Base-by-base conservation (phyloP, 2,113 vertebrate genomes). In the Hypocryptadius cinnamomeus region DNA sequence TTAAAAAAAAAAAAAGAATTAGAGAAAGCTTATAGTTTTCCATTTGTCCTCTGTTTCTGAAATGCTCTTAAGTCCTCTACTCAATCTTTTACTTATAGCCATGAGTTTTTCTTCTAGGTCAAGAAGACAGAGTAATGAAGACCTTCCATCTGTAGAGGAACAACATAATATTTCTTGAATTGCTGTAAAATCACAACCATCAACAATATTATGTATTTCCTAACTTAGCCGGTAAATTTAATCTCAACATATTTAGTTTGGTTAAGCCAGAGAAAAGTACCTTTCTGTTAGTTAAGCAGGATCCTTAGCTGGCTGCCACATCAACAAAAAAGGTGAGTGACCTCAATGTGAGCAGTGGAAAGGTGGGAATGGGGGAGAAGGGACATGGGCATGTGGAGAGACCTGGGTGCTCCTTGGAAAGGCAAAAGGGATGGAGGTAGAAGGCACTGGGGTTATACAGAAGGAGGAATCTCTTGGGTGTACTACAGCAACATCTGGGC, bases 311-410 rank as follows among this genome's bases (percentile, higher is more conserved):
- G 54, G 8, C 47, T 83, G n/a, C 16, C 27, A 59, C 37, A 45
- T 76, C 5, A 42, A 24, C 48, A 63, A 73, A 83, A 79, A 95
- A 9, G 10, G 6, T 70, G 35, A 33, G 25, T 93, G 21, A 59
- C 14, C 8, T 91, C 37, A 25, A 53, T 15, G 59, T 35, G 35
- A 64, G 19, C 39, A 40, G 33, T 70, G 33, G 33, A 68, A 79
- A 73, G 28, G 15, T 33, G n/a, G 30, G 19, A 80, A 81, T 15
- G 3, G 6, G 31, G 10, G 4, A 81, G 40, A 59, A 54, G 7
- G 28, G 11, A 35, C 0, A 5, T 19, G 8, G 12, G 14, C n/a
- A 48, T 0, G 1, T 59, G 66, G 35, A 45, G 54, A 69, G 35
- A 20, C 20, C 25, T 47, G 37, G 5, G 11, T 81, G 35, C 18